These are phyloP conservation scores for Drosophila stalkeri DNA, from an alignment of 2,888 invertebrate genomes.

Conservation along the genomic window DNA sequence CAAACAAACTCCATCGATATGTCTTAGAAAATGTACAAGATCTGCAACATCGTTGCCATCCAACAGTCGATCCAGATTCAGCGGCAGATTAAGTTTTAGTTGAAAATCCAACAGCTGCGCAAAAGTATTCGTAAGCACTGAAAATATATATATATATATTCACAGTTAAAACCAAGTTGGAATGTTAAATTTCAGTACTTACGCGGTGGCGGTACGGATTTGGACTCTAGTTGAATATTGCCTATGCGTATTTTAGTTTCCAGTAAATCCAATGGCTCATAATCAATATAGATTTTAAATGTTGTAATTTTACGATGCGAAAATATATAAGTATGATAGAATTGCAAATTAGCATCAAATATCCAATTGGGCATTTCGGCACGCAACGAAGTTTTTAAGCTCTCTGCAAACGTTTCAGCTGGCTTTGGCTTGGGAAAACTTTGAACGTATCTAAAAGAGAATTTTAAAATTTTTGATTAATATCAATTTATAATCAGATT, in stretches of 20 bases:
- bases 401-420: slow-evolving; percentile 33
- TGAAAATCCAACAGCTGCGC: slow-evolving; percentile 72
- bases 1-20: slow-evolving; percentile 59
- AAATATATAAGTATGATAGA: slow-evolving; percentile 48
- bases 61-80: slow-evolving; percentile 44
- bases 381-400: slow-evolving; percentile 42
- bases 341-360: slow-evolving; percentile 67
- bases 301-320: slow-evolving; percentile 44
- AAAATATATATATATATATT: not conserved
- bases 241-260: slow-evolving; percentile 53
- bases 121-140: slow-evolving; percentile 53
- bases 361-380: slow-evolving; percentile 67
- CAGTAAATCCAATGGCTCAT: slow-evolving; percentile 49
- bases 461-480: not conserved
- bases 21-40: slow-evolving; percentile 53
- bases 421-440: not conserved
- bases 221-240: slow-evolving; percentile 25
- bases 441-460: slow-evolving; percentile 9
- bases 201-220: slow-evolving; percentile 11
- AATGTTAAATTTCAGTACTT: not conserved
- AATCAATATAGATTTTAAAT: slow-evolving; percentile 55
- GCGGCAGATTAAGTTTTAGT: slow-evolving; percentile 66
- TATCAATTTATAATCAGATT: too few relatives aligned
- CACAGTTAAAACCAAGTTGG: not conserved
- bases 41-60: slow-evolving; percentile 45